Evolutionary conservation across 1,140 invertebrate species (phyloP).

Genomic region (silkworm (Bombyx mori)): ASM3026992v2 NC_085109.1:3385001-3385500

Average conservation of each 20-base stretch:
- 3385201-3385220: too few relatives aligned
- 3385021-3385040: constrained; percentile 58
- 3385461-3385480: too few relatives aligned
- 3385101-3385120: too few relatives aligned
- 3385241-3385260: constrained; percentile 28
- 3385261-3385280: constrained; percentile 51
- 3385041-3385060: constrained; percentile 47
- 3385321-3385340: constrained; percentile 60
- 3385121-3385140: too few relatives aligned
- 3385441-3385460: constrained; percentile 32
- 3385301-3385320: constrained; percentile 62
- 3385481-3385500: neutral
- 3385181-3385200: too few relatives aligned
- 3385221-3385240: constrained; percentile 19
- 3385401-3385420: constrained; percentile 68
- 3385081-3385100: too few relatives aligned
- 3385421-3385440: constrained; percentile 66
- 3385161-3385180: too few relatives aligned
- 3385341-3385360: constrained; percentile 69
- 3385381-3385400: constrained; percentile 42
- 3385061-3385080: constrained; percentile 16
- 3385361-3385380: constrained; percentile 58
- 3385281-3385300: constrained; percentile 29
- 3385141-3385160: too few relatives aligned
- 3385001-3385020: constrained; percentile 60